These are phyloP conservation scores for Aelia acuminata DNA, from an alignment of 2,888 invertebrate species.

Conservation along the genomic window DNA sequence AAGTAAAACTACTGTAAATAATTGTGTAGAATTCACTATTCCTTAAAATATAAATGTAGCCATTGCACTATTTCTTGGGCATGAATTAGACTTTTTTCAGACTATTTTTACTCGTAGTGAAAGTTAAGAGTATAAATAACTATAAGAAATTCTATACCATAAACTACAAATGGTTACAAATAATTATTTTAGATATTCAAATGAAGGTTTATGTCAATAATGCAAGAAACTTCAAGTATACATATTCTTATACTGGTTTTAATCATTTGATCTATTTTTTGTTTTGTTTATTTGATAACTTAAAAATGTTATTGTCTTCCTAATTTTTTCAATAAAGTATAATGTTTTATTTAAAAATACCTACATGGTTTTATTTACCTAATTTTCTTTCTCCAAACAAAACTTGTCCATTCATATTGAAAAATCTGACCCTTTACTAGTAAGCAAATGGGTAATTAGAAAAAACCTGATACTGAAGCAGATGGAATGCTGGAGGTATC, in stretches of 20 bases:
- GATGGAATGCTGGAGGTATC: too few species aligned
- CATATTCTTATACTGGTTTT: background rate
- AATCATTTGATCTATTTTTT: background rate
- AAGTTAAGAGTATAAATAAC: too few species aligned
- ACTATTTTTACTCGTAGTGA: background rate
- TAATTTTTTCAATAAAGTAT: background rate
- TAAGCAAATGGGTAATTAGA: too few species aligned
- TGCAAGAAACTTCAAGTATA: background rate
- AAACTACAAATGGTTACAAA: background rate
- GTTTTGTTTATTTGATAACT: background rate
- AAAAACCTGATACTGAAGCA: too few species aligned
- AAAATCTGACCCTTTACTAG: too few species aligned
- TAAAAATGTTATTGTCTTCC: background rate
- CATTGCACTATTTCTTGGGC: background rate
- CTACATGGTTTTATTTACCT: background rate
- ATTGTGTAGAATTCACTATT: background rate
- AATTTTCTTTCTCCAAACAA: background rate
- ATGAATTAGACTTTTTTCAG: background rate
- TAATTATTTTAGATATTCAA: background rate
- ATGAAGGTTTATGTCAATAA: background rate
- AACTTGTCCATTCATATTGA: too few species aligned
- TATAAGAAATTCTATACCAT: background rate
- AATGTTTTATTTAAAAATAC: background rate
- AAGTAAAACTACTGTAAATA: background rate
- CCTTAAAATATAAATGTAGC: background rate